These are phyloP conservation scores for Sarcophaga bullata DNA, from an alignment of 1,140 invertebrate genomes.

Conservation along the genomic window DNA sequence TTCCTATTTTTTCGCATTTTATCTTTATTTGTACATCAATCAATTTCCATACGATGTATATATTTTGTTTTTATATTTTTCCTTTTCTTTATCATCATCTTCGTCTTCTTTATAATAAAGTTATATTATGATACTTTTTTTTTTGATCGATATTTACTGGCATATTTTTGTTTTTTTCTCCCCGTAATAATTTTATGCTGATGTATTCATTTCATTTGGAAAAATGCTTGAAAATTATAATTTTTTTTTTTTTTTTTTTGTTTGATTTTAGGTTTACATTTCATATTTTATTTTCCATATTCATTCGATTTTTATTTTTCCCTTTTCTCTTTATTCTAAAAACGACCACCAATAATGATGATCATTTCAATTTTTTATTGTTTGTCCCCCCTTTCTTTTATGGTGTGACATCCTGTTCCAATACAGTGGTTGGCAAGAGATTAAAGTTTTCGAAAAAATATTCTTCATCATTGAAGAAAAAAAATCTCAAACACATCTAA, in stretches of 20 bases:
- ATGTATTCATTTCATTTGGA: neutral
- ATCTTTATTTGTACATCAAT: neutral
- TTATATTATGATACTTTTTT: neutral
- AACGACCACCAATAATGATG: slow-evolving; percentile 12
- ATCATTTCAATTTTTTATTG: slow-evolving; percentile 12
- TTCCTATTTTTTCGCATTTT: neutral
- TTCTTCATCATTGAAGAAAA: too few species aligned
- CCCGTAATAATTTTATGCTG: neutral
- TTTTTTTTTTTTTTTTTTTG: neutral
- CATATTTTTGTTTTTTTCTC: neutral
- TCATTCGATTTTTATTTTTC: neutral
- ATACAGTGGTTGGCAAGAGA: neutral
- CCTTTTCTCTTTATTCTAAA: neutral
- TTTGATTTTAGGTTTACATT: neutral
- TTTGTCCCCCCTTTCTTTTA: neutral
- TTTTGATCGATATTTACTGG: neutral
- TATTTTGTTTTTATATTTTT: neutral
- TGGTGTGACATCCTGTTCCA: neutral
- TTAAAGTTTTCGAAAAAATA: neutral
- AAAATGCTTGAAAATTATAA: neutral
- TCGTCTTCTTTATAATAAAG: neutral
- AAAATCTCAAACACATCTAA: too few species aligned
- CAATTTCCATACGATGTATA: neutral
- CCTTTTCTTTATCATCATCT: neutral
- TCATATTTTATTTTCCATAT: neutral